Base-by-base conservation (phyloP, 2,113 vertebrate species). In the Trinectes maculatus region DNA sequence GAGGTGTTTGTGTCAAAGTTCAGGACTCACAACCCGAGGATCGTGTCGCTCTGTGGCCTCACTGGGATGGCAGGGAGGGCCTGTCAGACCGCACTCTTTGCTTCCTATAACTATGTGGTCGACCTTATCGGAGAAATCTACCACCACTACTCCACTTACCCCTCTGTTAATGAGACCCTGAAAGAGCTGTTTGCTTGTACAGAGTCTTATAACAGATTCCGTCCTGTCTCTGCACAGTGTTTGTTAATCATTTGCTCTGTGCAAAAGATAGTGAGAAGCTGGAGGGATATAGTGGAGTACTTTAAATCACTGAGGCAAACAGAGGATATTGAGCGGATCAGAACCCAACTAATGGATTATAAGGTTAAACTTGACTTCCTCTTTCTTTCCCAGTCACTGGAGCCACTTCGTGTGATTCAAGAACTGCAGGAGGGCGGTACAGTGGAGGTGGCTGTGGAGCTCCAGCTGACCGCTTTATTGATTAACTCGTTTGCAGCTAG, bases 381-480 rank as follows among this genome's bases (percentile, higher is more conserved):
- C 6, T 93, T 93, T 63, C 86, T 93, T 1, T 66, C 75, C 8
- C 74, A 87, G 4, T 25, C 87, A 0, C 26, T 93, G 67, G 72
- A 88, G 42, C 89, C 92, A 0, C 86, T 93, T 8, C 57, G 46
- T 24, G 65, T 53, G 1, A 82, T 92, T 13, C 83, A 89, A 3
- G 70, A 85, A 2, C 21, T 63, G 34, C 65, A 89, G 66, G 28
- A 74, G 26, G 3, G 10, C 1, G 64, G 40, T 12, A 4, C 6
- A 0, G 18, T 25, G 0, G 65, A 62, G 0, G 12, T 89, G 10
- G 44, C 31, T 0, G 7, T 10, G 15, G 47, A 90, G 54, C 79
- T 93, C 3, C 71, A 80, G 74, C 46, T 80, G 34, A 47, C 46
- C 13, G 58, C 80, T 6, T 12, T 16, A 7, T 34, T 91, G 42